Base-by-base conservation (phyloP, 2,113 vertebrate species). In the Brachypteracias leptosomus region DNA sequence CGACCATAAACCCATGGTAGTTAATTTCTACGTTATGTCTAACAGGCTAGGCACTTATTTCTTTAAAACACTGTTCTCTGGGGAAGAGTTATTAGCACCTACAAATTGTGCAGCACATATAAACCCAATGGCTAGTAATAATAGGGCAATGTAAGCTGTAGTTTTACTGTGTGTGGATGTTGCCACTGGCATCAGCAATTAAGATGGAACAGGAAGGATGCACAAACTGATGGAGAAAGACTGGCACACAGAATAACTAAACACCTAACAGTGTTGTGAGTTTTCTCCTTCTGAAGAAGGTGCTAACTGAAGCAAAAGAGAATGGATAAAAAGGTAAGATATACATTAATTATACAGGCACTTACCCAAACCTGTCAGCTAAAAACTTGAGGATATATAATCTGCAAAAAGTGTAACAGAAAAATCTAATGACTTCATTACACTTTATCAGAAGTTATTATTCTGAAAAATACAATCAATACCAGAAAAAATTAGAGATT, bases 31-130 rank as follows among this genome's bases (percentile, higher is more conserved):
- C 90, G 85, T 94, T 92, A 91, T 52, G 91, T 92, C 75, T 90
- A 96, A 95, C 40, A 95, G 82, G 83, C 76, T 77, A 95, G 83
- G 95, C 84, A 95, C 83, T 95, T 95, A 92, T 62, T 96, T 84
- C 92, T 97, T 95, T 96, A 93, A 95, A 98, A 97, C 18, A 57
- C 58, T 91, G 78, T 85, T 96, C 97, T 97, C 95, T 95, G 96
- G 93, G 96, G 95, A 97, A 98, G 93, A 95, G 92, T 92, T 97
- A 96, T 96, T 95, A 97, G 93, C 93, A 94, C 73, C 88, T 96
- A 95, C 63, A 96, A 95, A 95, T 46, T 96, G 95, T 96, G 79
- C 86, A 88, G 85, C 83, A 94, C 75, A 95, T 33, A 95, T 61
- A 95, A 97, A 95, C 85, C 91, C 82, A 84, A 78, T 80, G 86